A percentile compares a stretch with the other conserved stretches of the same genome.
phyloP scores from a whole-genome alignment of 2,797 vertebrate genomes.

The Acanthurus tractus region DNA sequence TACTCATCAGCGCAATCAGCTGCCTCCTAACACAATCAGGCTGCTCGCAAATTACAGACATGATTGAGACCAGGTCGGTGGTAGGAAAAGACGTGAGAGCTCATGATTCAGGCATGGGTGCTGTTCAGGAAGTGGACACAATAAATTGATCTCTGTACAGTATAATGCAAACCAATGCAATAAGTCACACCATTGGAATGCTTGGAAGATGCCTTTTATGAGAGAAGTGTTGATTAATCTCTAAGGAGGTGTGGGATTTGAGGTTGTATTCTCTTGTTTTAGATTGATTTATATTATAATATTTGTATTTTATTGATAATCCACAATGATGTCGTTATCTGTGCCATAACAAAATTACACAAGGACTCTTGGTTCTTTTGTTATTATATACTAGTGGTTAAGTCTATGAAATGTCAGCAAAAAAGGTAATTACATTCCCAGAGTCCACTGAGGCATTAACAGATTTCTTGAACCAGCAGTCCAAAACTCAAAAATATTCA shows the following conservation, averaged over 20 bases:
- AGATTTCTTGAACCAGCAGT: not conserved
- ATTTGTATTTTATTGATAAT: too few relatives aligned
- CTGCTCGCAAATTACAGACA: slow-evolving; percentile 72
- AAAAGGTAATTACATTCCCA: not conserved
- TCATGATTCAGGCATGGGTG: slow-evolving; percentile 48
- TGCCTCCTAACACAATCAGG: slow-evolving; percentile 73
- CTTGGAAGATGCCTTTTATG: slow-evolving; percentile 4
- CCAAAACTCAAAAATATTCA: not conserved
- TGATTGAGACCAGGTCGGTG: slow-evolving; percentile 66
- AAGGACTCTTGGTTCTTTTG: not conserved
- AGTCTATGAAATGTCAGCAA: not conserved
- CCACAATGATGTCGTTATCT: not conserved
- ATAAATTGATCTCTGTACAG: slow-evolving; percentile 44
- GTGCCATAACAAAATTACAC: not conserved
- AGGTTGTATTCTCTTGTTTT: not conserved
- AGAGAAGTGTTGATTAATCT: not conserved
- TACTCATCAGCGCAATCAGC: slow-evolving; percentile 76
- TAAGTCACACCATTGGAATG: slow-evolving; percentile 17
- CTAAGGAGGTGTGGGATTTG: too few relatives aligned
- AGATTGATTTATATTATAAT: not conserved
- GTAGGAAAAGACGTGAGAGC: slow-evolving; percentile 50
- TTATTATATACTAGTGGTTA: not conserved
- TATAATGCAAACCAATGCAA: slow-evolving; percentile 29
- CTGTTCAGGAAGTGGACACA: slow-evolving; percentile 31
- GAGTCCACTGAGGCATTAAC: not conserved